Evolutionary conservation across 2,888 invertebrate species (phyloP).

Genomic region (Halictus quadricinctus): DNA sequence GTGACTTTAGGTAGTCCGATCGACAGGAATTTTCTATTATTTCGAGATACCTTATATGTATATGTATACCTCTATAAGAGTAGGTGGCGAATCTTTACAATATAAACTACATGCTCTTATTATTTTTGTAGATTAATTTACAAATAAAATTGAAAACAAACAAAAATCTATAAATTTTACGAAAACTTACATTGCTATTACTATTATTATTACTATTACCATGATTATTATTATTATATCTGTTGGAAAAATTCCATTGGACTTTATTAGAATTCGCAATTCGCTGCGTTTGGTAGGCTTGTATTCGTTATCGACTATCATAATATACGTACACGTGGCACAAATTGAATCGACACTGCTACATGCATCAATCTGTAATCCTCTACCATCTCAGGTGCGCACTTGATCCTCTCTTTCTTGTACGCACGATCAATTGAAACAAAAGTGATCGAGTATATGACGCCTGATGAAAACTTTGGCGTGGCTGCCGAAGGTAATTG

Average conservation of each 20-base stretch:
- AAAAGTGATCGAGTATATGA: slow-evolving; percentile 66
- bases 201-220: neutral
- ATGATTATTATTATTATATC: neutral
- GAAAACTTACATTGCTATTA: neutral
- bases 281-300: neutral
- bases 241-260: neutral
- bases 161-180: neutral
- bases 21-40: neutral
- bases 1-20: neutral
- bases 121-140: slow-evolving; percentile 11
- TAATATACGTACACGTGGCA: neutral
- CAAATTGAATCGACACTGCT: neutral
- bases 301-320: neutral
- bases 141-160: neutral
- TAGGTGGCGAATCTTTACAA: neutral
- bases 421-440: slow-evolving; percentile 68
- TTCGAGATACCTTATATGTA: neutral
- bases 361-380: slow-evolving; percentile 19
- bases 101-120: neutral
- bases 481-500: slow-evolving; percentile 71
- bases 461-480: slow-evolving; percentile 67
- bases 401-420: slow-evolving; percentile 36
- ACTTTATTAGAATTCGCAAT: neutral
- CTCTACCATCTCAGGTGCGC: slow-evolving; percentile 42
- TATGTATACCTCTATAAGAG: neutral